These are phyloP conservation scores for Gnathonemus echidnorhynchus DNA, from an alignment of 2,113 vertebrate species.

Conservation along the genomic window DNA sequence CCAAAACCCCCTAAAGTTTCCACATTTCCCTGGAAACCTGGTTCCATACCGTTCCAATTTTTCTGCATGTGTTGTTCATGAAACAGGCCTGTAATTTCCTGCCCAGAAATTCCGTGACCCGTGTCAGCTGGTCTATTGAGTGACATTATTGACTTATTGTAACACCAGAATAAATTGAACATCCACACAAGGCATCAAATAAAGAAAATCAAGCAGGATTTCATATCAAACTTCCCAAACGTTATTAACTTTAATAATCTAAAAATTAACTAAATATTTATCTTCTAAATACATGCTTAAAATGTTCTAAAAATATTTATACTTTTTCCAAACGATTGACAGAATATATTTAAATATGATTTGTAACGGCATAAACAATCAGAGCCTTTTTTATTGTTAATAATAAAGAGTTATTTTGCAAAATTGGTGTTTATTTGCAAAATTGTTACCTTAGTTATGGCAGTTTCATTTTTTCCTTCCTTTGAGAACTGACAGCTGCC, in stretches of 20 bases:
- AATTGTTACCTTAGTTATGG: conserved; percentile 49
- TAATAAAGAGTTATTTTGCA: conserved; percentile 43
- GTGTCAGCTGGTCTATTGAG: background rate
- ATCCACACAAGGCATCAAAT: background rate
- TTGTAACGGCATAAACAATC: conserved; percentile 38
- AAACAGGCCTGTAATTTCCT: background rate
- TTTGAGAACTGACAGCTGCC: conserved; percentile 50
- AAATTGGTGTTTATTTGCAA: conserved; percentile 54
- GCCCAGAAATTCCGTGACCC: background rate
- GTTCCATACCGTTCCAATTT: background rate
- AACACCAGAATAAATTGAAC: background rate
- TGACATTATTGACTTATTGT: background rate
- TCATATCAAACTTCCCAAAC: background rate
- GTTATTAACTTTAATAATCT: background rate
- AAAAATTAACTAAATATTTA: background rate
- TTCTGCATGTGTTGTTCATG: background rate
- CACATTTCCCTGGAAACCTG: background rate
- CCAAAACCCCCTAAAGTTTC: background rate
- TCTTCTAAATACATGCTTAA: conserved; percentile 3
- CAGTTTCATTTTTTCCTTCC: conserved; percentile 41
- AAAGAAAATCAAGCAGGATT: background rate
- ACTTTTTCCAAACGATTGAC: conserved; percentile 26
- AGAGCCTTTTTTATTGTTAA: conserved; percentile 50
- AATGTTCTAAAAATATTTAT: conserved; percentile 22
- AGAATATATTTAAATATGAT: conserved; percentile 36